Evolutionary conservation across 2,797 vertebrate genomes (phyloP), one percentile per base, ranked within the genome.

Genomic region (Acanthurus tractus): DNA sequence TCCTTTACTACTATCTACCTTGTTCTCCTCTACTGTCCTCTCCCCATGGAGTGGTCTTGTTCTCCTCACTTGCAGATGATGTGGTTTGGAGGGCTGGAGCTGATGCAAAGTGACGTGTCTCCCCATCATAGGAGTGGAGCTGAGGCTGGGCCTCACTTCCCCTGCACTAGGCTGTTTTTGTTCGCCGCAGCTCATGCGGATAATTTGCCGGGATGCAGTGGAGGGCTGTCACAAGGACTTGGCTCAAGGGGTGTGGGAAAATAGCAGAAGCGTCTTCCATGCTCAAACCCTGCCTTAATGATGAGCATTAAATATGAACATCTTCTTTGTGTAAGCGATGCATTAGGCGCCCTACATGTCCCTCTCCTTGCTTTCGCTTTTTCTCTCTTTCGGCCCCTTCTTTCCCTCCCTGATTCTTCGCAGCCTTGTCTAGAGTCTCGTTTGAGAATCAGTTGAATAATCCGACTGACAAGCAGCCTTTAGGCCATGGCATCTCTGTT

Each of bases 191-290:
- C 92, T 95, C 94, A 95, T 95, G 95, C 94, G 89, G 89, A 93
- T 95, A 94, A 95, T 95, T 95, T 94, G 93, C 93, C 76, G 86
- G 95, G 95, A 96, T 95, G 95, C 94, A 93, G 93, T 88, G 93
- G 94, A 95, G 92, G 92, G 94, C 94, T 95, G 94, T 96, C 95
- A 94, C 91, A 93, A 93, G 94, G 91, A 94, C 94, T 95, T 94
- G 95, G 95, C 93, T 95, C 93, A 94, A 95, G 93, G 95, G 94
- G 86, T 94, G 94, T 94, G 94, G 94, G 94, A 93, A 95, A 94
- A 94, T 91, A 95, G 92, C 94, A 94, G 92, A 88, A 91, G 92
- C 91, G 83, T 94, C 94, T 93, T 95, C 93, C 89, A 88, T 90
- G 92, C 91, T 92, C 88, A 90, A 88, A 92, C 89, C 84, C 91